Evolutionary conservation across 2,113 vertebrate genomes (phyloP).

Genomic region (Festucalex cinctus): DNA sequence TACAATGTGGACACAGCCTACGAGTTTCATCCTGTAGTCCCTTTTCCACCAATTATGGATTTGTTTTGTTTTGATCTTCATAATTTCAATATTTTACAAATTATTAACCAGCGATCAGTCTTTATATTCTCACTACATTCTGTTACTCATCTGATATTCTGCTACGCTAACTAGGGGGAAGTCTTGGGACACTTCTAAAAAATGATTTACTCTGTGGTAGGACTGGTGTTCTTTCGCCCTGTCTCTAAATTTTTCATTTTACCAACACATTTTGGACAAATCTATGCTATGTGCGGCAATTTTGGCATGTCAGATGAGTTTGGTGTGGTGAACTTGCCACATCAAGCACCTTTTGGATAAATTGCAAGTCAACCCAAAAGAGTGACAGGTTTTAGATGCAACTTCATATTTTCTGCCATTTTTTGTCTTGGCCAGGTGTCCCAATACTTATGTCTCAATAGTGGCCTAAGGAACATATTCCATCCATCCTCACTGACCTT

Average conservation of each 20-base stretch:
- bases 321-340: background rate
- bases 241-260: background rate
- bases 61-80: background rate
- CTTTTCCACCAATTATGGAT: background rate
- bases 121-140: background rate
- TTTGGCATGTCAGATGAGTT: background rate
- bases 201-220: background rate
- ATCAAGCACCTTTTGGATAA: background rate
- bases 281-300: background rate
- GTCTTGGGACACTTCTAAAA: background rate
- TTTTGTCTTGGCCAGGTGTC: constrained; percentile 1
- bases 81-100: background rate
- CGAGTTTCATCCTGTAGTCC: background rate
- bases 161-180: background rate
- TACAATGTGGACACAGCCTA: background rate
- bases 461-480: constrained; percentile 22
- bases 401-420: background rate
- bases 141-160: background rate
- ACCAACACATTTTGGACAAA: background rate
- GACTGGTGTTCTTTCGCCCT: background rate
- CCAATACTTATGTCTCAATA: too few relatives aligned
- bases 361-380: background rate
- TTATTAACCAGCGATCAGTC: background rate
- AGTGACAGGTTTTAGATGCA: background rate
- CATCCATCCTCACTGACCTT: constrained; percentile 2